phyloP scores from a whole-genome alignment of 2,888 invertebrate species.

The Deilephila elpenor region DNA sequence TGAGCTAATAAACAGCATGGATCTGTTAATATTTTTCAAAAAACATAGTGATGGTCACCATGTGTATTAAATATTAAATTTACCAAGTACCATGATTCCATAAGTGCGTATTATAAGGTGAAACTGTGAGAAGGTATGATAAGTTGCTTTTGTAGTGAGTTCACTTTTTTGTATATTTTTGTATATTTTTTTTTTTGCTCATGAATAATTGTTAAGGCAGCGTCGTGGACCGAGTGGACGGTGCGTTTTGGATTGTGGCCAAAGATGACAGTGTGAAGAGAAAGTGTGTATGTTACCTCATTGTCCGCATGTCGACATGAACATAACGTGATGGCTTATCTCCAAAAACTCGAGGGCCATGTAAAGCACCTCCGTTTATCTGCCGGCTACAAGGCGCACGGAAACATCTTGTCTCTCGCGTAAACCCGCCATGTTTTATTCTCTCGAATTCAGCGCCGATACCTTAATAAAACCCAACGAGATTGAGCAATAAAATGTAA shows the following conservation, averaged over 20 bases:
- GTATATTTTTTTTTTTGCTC: neutral
- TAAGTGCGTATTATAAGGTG: too few species aligned
- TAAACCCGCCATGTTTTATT: conserved; percentile 82
- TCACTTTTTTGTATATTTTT: neutral
- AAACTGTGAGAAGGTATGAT: neutral
- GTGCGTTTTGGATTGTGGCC: conserved; percentile 37
- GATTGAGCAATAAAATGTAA: conserved; percentile 85
- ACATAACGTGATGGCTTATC: conserved; percentile 73
- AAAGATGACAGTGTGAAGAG: conserved; percentile 49
- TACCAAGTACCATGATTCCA: neutral
- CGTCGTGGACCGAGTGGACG: conserved; percentile 29
- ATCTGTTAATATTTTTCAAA: too few species aligned
- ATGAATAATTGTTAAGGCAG: conserved; percentile 20
- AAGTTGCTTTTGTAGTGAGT: neutral
- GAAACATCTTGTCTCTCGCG: conserved; percentile 76
- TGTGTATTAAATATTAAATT: too few species aligned
- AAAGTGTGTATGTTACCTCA: conserved; percentile 57
- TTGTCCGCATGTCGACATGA: conserved; percentile 67
- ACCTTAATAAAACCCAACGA: conserved; percentile 84
- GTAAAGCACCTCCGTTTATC: conserved; percentile 74
- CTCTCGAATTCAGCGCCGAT: conserved; percentile 79
- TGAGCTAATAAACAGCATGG: too few species aligned
- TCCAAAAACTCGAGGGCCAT: conserved; percentile 71
- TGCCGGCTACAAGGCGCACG: conserved; percentile 59
- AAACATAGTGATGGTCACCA: too few species aligned